A percentile compares a stretch with the other conserved stretches of the same genome.
These are phyloP conservation scores for Drosophila imparisetae DNA, from an alignment of 2,888 invertebrate genomes.

Conservation along the genomic window DNA sequence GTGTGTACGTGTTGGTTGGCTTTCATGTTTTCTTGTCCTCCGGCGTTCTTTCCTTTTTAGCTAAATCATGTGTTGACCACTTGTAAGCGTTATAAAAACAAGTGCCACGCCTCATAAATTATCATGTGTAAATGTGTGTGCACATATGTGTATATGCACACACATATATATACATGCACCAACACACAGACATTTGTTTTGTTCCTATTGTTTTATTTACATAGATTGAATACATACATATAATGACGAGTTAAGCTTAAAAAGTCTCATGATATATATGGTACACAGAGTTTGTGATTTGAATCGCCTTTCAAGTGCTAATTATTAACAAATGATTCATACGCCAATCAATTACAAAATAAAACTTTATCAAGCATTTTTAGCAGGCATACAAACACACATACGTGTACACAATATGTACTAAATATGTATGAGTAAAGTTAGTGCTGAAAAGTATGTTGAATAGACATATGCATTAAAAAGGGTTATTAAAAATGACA, in stretches of 20 bases:
- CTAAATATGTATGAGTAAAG: neutral
- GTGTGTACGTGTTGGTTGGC: neutral
- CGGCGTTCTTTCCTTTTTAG: slow-evolving; percentile 14
- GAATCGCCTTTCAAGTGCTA: neutral
- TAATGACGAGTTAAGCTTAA: neutral
- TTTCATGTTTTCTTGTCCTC: slow-evolving; percentile 13
- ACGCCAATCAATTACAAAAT: neutral
- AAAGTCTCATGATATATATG: neutral
- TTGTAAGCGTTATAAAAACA: slow-evolving; percentile 41
- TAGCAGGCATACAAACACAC: neutral
- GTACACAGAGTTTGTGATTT: neutral
- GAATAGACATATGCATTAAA: neutral
- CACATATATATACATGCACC: no score
- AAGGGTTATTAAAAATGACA: neutral
- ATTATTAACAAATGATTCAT: slow-evolving; percentile 10
- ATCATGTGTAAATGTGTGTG: neutral
- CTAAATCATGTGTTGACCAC: slow-evolving; percentile 45
- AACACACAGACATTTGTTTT: neutral
- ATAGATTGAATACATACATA: neutral
- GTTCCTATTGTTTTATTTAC: neutral
- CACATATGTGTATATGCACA: neutral
- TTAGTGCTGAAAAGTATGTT: neutral
- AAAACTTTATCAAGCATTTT: neutral
- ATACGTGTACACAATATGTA: neutral
- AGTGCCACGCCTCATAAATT: slow-evolving; percentile 47